Evolutionary conservation across 2,888 invertebrate genomes (phyloP).

Genomic region (Lissonota sp.): DNA sequence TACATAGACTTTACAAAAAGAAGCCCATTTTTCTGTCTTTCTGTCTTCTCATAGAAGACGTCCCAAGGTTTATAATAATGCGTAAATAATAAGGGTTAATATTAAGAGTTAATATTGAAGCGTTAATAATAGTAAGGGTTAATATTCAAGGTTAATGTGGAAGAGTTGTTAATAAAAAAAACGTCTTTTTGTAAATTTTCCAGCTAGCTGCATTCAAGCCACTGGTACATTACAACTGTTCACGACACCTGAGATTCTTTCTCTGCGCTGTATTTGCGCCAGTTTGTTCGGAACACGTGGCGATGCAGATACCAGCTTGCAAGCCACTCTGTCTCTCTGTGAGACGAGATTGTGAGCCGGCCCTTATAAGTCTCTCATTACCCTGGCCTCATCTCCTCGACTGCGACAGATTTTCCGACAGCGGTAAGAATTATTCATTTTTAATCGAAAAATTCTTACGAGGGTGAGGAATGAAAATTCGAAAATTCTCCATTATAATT

Average conservation of each 20-base stretch:
- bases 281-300: slow-evolving; percentile 94
- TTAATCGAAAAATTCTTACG: background rate
- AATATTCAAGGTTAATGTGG: no score
- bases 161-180: background rate
- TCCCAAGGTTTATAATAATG: no score
- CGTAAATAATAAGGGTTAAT: no score
- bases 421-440: slow-evolving; percentile 78
- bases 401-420: slow-evolving; percentile 92
- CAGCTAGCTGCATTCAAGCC: slow-evolving; percentile 90
- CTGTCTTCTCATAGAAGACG: no score
- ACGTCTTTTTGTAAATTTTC: slow-evolving; percentile 80
- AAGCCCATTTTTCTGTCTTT: no score
- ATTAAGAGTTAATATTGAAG: no score
- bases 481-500: background rate
- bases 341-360: slow-evolving; percentile 89
- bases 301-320: slow-evolving; percentile 94
- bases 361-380: slow-evolving; percentile 87
- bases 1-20: no score
- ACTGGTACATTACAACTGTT: slow-evolving; percentile 92
- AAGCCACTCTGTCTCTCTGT: slow-evolving; percentile 93
- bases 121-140: no score
- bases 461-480: no score
- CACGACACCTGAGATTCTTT: slow-evolving; percentile 92
- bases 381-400: slow-evolving; percentile 90
- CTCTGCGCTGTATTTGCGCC: slow-evolving; percentile 96